These are phyloP conservation scores for Meriones psammophilus DNA, from an alignment of 2,797 vertebrate genomes.

Conservation along the genomic window DNA sequence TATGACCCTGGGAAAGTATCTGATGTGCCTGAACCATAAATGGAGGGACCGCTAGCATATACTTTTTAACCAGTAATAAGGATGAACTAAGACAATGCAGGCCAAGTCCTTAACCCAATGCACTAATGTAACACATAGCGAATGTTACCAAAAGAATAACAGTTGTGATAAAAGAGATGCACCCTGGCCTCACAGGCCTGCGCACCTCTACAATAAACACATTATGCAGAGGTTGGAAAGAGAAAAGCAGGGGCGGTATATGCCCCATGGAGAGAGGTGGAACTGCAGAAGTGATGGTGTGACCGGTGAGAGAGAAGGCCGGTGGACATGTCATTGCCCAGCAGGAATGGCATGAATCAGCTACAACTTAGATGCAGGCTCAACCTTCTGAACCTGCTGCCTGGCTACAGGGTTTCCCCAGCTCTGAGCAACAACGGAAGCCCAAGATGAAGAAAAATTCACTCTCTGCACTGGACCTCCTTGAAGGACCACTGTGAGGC, in stretches of 20 bases:
- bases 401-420: neutral
- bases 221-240: neutral
- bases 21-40: neutral
- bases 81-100: neutral
- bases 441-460: neutral
- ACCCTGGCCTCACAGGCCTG: neutral
- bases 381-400: neutral
- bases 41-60: neutral
- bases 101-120: neutral
- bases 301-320: neutral
- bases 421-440: neutral
- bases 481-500: neutral
- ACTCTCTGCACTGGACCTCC: neutral
- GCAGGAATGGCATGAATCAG: neutral
- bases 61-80: neutral
- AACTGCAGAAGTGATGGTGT: neutral
- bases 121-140: neutral
- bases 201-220: neutral
- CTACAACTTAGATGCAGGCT: neutral
- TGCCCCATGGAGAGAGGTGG: neutral
- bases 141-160: neutral
- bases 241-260: neutral
- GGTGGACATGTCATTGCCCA: neutral
- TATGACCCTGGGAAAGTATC: neutral
- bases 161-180: neutral